Evolutionary conservation across 2,113 vertebrate genomes (phyloP), one percentile per base, ranked within the genome.

Genomic region (Festucalex cinctus): DNA sequence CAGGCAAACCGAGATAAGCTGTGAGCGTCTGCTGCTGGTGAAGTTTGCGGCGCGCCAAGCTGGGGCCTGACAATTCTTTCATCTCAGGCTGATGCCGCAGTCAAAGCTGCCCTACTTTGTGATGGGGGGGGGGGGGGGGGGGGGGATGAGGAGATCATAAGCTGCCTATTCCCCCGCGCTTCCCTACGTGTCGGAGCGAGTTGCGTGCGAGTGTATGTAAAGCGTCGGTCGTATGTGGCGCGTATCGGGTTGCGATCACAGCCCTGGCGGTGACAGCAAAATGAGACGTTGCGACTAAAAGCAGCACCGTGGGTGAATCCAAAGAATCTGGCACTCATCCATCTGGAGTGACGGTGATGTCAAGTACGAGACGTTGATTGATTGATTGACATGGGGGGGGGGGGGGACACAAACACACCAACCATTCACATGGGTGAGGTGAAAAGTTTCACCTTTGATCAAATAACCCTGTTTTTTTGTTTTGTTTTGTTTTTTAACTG

Each of bases 91-190:
- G 84, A 87, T 77, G 80, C 76, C 75, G 82, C 86, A 89, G 83
- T 85, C 84, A 88, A 89, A 88, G 86, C 80, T 88, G 89, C 80
- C 89, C 88, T 89, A 89, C 80, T 86, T 90, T 88, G 78, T 86
- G 79, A 84, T 77, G 64, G 85, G 81, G 85, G n/a, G n/a, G n/a
- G n/a, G n/a, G n/a, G n/a, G 64, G 85, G 81, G 85, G 64, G 85
- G 81, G 85, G 76, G 79, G 82, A 80, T 32, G 63, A 68, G 71
- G 69, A 84, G 74, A 88, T 86, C 85, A 85, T 79, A 88, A 80
- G 79, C 80, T 74, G 74, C 70, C 70, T 83, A 74, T 81, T 85
- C 76, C 83, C 83, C 72, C 59, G 76, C 79, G 73, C 22, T 56
- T 76, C 26, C 73, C 65, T 77, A 62, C 77, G 74, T 78, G 73